phyloP scores from a whole-genome alignment of 2,797 vertebrate genomes.

The Gorsachius magnificus region DNA sequence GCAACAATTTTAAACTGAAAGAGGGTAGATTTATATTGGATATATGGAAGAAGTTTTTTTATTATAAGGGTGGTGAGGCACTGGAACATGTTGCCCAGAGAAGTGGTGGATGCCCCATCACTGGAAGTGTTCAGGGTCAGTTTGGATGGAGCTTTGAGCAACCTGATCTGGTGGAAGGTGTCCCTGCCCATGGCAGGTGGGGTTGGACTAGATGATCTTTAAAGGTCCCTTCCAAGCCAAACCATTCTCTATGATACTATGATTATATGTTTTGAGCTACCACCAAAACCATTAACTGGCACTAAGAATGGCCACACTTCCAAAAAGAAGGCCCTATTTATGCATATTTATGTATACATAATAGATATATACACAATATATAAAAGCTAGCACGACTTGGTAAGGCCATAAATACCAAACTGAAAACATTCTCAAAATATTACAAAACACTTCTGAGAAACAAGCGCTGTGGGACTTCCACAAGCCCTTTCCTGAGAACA shows the following conservation, averaged over 20 bases:
- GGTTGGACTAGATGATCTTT: not conserved
- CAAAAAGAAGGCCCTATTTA: not conserved
- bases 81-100: not conserved
- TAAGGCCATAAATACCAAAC: not conserved
- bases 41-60: not conserved
- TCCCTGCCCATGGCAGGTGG: not conserved
- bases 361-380: no score
- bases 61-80: not conserved
- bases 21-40: not conserved
- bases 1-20: not conserved
- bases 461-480: not conserved
- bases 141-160: not conserved
- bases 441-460: not conserved
- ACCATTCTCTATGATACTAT: not conserved
- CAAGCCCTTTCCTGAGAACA: not conserved
- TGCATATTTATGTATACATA: not conserved
- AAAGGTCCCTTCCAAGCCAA: not conserved
- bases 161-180: not conserved
- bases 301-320: not conserved
- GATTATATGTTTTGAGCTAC: not conserved
- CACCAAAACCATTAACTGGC: not conserved
- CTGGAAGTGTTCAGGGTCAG: not conserved
- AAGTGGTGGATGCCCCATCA: not conserved
- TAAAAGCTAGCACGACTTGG: not conserved
- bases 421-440: not conserved